These are phyloP conservation scores for Parazoanthus swiftii DNA, from an alignment of 92 coral and sea anemone genomes.

Conservation along the genomic window DNA sequence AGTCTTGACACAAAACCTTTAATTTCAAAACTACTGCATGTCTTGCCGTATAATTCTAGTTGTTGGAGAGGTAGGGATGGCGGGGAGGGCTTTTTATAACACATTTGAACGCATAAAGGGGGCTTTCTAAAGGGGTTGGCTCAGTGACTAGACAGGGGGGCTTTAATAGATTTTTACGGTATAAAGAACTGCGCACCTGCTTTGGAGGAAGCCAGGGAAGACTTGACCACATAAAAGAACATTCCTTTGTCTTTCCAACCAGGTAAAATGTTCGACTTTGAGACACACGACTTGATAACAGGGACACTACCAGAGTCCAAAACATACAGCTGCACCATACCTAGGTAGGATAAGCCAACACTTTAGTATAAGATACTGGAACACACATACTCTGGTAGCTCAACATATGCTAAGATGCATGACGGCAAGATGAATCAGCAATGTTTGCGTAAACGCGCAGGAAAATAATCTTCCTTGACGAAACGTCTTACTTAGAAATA, in stretches of 20 bases:
- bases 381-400: background rate
- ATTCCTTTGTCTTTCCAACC: constrained; percentile 96
- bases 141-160: no score
- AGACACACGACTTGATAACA: constrained; percentile 86
- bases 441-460: no score
- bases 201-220: constrained; percentile 46
- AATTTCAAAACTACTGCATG: no score
- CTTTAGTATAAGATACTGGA: background rate
- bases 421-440: background rate
- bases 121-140: no score
- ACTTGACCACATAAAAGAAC: constrained; percentile 79
- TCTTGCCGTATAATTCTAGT: no score
- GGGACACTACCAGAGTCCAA: constrained; percentile 90
- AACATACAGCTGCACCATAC: constrained; percentile 70
- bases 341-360: background rate
- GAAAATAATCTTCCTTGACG: no score
- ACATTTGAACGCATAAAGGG: no score
- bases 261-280: constrained; percentile 60
- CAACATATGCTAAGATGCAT: background rate
- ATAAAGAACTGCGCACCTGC: constrained; percentile 26
- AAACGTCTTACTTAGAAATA: no score
- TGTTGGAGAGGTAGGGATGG: no score
- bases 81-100: no score
- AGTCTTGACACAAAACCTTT: no score
- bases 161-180: background rate